Conservation (phyloP, 2,797 vertebrate genomes). For the Betta splendens region DNA sequence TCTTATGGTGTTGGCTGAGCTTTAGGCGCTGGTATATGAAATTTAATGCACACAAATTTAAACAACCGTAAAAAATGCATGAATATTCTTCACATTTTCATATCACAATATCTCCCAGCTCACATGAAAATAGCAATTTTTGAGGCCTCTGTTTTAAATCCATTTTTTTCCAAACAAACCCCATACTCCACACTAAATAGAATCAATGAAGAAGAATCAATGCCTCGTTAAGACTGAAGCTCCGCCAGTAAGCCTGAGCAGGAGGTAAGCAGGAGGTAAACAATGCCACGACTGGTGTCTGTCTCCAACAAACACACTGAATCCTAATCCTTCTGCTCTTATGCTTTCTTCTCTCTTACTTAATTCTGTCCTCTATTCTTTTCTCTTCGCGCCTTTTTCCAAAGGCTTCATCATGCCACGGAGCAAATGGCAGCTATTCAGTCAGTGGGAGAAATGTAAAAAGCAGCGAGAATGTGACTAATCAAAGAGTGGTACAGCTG, state of each 20-base stretch:
- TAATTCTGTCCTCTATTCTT: conserved; percentile 31
- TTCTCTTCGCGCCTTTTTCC: conserved; percentile 42
- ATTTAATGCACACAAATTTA: not conserved
- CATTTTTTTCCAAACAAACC: conserved; percentile 17
- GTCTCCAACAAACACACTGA: conserved; percentile 53
- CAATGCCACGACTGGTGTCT: conserved; percentile 44
- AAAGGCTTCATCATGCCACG: conserved; percentile 51
- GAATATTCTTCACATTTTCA: not conserved
- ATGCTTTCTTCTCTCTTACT: conserved; percentile 36
- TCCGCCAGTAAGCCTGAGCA: conserved; percentile 47
- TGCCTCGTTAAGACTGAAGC: conserved; percentile 54
- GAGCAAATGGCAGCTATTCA: conserved; percentile 47
- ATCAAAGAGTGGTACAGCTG: conserved; percentile 43
- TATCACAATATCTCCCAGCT: not conserved
- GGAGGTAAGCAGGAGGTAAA: conserved; percentile 63
- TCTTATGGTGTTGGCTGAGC: not conserved
- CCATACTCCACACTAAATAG: conserved; percentile 42
- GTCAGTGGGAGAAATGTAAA: conserved; percentile 7
- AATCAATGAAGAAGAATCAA: too few relatives aligned
- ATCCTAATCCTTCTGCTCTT: conserved; percentile 54
- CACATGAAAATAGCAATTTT: conserved; percentile 4
- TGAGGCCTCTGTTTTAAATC: conserved; percentile 31
- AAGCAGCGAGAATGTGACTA: conserved; percentile 36
- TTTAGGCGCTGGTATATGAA: not conserved
- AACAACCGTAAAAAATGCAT: not conserved